Conservation (phyloP, 2,113 vertebrate species). For the Pterocles gutturalis region DNA sequence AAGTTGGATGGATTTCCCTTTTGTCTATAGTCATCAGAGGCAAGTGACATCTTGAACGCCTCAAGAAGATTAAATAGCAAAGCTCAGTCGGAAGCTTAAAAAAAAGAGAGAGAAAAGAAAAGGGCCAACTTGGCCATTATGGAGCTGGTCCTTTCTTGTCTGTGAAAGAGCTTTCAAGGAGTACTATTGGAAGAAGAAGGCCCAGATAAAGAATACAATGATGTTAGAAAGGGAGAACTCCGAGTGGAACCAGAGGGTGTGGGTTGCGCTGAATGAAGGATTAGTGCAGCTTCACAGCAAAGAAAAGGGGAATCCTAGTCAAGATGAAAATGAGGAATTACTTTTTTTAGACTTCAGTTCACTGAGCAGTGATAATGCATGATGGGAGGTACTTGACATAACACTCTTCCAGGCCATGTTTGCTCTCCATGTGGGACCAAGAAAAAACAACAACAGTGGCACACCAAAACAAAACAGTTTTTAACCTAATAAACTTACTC, state of each 20-base stretch:
- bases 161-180: slow-evolving; percentile 87
- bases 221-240: slow-evolving; percentile 79
- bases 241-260: slow-evolving; percentile 81
- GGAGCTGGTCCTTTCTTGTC: slow-evolving; percentile 84
- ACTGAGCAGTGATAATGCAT: slow-evolving; percentile 92
- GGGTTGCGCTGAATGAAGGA: slow-evolving; percentile 84
- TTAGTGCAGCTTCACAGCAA: slow-evolving; percentile 85
- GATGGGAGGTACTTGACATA: slow-evolving; percentile 98
- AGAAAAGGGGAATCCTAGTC: slow-evolving; percentile 87
- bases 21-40: slow-evolving; percentile 89
- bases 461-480: slow-evolving; percentile 83
- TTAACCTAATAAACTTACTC: slow-evolving; percentile 82
- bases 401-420: slow-evolving; percentile 95
- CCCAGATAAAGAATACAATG: slow-evolving; percentile 85
- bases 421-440: slow-evolving; percentile 84
- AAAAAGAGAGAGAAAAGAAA: slow-evolving; percentile 83
- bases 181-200: slow-evolving; percentile 84
- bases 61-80: slow-evolving; percentile 94
- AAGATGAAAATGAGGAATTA: slow-evolving; percentile 95
- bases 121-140: slow-evolving; percentile 85
- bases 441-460: slow-evolving; percentile 77
- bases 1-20: slow-evolving; percentile 84
- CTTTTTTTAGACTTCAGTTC: slow-evolving; percentile 91
- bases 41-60: slow-evolving; percentile 94
- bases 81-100: slow-evolving; percentile 87